Percentiles rank a stretch among this genome's conserved stretches.
Evolutionary conservation across 2,888 invertebrate genomes (phyloP).

Genomic region (Molanna angustata): DNA sequence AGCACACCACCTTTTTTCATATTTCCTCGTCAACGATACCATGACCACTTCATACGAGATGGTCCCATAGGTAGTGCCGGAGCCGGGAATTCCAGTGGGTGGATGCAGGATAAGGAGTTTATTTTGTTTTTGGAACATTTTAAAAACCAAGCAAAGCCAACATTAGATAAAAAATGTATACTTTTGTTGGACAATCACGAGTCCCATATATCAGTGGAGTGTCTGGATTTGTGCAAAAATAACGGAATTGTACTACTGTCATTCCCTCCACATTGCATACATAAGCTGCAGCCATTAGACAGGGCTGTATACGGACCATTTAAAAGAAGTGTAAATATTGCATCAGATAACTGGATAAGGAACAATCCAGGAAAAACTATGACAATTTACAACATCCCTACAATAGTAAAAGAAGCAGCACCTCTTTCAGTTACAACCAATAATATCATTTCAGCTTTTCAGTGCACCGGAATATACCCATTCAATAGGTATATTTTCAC

Average conservation of each 20-base stretch:
- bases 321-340: neutral
- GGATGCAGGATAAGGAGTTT: neutral
- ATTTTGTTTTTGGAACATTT: neutral
- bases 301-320: neutral
- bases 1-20: neutral
- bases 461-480: neutral
- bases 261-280: constrained; percentile 8
- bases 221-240: neutral
- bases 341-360: neutral
- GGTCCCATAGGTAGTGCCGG: neutral
- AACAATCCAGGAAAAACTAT: constrained; percentile 1
- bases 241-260: constrained; percentile 1
- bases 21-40: neutral
- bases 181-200: constrained; percentile 3
- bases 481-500: constrained; percentile 2
- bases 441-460: constrained; percentile 1
- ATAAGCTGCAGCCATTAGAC: constrained; percentile 3
- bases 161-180: neutral
- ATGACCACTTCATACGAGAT: neutral
- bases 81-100: neutral
- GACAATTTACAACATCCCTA: constrained; percentile 3
- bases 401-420: neutral
- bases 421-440: neutral
- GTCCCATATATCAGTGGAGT: neutral
- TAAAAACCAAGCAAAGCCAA: neutral